These are phyloP conservation scores for Drosophila ficusphila DNA, from an alignment of 1,140 invertebrate genomes.

Conservation along the genomic window DNA sequence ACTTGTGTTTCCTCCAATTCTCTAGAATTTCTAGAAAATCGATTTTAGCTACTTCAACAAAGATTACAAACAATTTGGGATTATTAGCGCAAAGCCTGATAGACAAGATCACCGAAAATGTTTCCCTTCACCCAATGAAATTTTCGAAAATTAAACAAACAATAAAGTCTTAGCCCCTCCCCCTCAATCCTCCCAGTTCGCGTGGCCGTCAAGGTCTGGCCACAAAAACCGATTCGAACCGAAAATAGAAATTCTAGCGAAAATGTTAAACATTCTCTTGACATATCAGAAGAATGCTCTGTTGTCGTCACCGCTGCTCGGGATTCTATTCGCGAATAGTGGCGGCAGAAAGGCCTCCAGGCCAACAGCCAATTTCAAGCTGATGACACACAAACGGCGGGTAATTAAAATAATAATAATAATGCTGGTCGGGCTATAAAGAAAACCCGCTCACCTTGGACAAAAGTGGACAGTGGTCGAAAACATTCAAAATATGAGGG, in stretches of 20 bases:
- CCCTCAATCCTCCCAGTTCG: slow-evolving; percentile 6
- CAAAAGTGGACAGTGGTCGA: slow-evolving; percentile 47
- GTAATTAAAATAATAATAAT: slow-evolving; percentile 33
- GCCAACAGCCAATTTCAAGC: slow-evolving; percentile 9
- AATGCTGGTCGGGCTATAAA: slow-evolving; percentile 6
- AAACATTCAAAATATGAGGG: slow-evolving; percentile 12
- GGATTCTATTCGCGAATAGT: slow-evolving; percentile 42
- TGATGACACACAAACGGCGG: slow-evolving; percentile 47
- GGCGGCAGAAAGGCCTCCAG: slow-evolving; percentile 51
- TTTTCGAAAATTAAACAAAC: slow-evolving; percentile 10
- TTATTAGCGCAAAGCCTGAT: slow-evolving; percentile 15
- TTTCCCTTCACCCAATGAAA: too few relatives aligned
- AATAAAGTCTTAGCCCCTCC: not conserved
- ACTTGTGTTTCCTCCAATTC: not conserved
- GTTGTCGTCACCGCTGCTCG: slow-evolving; percentile 35
- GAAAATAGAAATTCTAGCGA: slow-evolving; percentile 72
- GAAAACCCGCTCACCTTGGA: slow-evolving; percentile 65
- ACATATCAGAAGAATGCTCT: slow-evolving; percentile 69
- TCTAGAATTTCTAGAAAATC: slow-evolving; percentile 12
- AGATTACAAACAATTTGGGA: not conserved
- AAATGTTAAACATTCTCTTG: slow-evolving; percentile 74
- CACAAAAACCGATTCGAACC: slow-evolving; percentile 14
- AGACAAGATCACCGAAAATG: not conserved
- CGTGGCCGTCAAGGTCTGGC: slow-evolving; percentile 25
- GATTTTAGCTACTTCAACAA: slow-evolving; percentile 1